A percentile compares a stretch with the other conserved stretches of the same genome.
phyloP scores from a whole-genome alignment of 2,113 vertebrate genomes.

The Ahaetulla prasina region DNA sequence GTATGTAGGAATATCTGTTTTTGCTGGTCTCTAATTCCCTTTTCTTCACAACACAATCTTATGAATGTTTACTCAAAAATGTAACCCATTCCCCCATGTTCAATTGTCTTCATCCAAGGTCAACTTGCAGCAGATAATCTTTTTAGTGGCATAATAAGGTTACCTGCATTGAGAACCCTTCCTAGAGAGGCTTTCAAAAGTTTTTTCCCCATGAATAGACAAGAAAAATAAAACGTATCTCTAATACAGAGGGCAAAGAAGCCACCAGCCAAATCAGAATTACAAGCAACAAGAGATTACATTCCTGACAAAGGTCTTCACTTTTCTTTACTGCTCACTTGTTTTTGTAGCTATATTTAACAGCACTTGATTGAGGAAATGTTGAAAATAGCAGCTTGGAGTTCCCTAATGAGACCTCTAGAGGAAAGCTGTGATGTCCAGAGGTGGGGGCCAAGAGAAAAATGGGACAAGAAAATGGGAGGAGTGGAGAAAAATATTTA shows the following conservation, averaged over 20 bases:
- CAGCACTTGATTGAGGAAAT: conserved; percentile 77
- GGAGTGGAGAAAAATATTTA: conserved; percentile 51
- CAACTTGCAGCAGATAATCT: accelerated
- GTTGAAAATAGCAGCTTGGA: conserved; percentile 74
- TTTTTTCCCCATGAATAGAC: not conserved
- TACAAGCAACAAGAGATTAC: conserved; percentile 74
- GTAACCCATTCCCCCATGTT: not conserved
- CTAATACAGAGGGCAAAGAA: conserved; percentile 48
- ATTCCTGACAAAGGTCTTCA: conserved; percentile 69
- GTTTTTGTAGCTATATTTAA: conserved; percentile 78
- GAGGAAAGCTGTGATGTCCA: conserved; percentile 70
- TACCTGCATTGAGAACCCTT: not conserved
- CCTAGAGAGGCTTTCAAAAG: not conserved
- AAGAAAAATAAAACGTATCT: not conserved
- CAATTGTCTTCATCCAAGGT: not conserved
- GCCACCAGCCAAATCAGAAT: conserved; percentile 64
- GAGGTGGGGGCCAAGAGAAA: conserved; percentile 37
- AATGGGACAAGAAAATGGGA: not conserved
- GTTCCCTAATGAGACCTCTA: conserved; percentile 80
- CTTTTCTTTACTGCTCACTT: conserved; percentile 68
- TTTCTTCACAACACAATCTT: not conserved
- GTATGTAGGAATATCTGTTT: not conserved
- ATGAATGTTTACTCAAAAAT: not conserved
- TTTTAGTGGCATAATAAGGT: not conserved
- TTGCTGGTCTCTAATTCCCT: not conserved